phyloP scores from a whole-genome alignment of 2,888 invertebrate species.

The Rutpela maculata region DNA sequence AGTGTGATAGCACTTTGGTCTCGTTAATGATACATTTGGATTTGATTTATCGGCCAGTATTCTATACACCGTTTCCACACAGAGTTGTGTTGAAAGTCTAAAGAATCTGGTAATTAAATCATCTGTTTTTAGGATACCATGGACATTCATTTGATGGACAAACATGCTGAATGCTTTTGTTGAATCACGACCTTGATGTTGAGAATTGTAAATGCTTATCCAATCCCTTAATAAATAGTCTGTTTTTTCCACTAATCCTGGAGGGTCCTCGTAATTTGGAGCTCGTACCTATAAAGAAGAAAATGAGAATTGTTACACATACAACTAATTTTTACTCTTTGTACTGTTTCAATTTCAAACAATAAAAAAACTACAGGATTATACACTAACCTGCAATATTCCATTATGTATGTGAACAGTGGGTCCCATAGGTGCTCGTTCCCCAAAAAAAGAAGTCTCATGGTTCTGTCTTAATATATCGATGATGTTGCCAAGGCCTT shows the following conservation, averaged over 20 bases:
- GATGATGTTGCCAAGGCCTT: constrained; percentile 87
- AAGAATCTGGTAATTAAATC: constrained; percentile 98
- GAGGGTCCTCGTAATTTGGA: constrained; percentile 94
- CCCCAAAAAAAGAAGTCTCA: constrained; percentile 84
- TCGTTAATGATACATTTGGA: constrained; percentile 77
- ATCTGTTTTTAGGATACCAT: constrained; percentile 97
- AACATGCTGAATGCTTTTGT: constrained; percentile 95
- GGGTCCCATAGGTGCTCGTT: constrained; percentile 86
- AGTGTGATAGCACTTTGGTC: constrained; percentile 96
- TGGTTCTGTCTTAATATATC: constrained; percentile 87
- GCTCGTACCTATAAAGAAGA: constrained; percentile 81
- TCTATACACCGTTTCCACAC: constrained; percentile 95
- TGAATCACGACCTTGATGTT: constrained; percentile 87
- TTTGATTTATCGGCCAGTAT: constrained; percentile 84
- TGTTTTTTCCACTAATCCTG: constrained; percentile 95
- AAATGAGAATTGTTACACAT: neutral
- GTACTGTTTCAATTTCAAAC: too few relatives aligned
- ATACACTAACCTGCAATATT: constrained; percentile 82
- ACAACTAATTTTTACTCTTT: too few relatives aligned
- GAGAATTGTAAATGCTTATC: constrained; percentile 89
- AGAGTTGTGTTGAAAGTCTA: constrained; percentile 96
- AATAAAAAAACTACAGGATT: neutral
- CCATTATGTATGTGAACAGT: constrained; percentile 95
- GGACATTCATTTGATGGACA: constrained; percentile 97
- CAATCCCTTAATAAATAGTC: constrained; percentile 96